Evolutionary conservation across 2,797 vertebrate species (phyloP).

Genomic region (Phrynocephalus vlangalii): DNA sequence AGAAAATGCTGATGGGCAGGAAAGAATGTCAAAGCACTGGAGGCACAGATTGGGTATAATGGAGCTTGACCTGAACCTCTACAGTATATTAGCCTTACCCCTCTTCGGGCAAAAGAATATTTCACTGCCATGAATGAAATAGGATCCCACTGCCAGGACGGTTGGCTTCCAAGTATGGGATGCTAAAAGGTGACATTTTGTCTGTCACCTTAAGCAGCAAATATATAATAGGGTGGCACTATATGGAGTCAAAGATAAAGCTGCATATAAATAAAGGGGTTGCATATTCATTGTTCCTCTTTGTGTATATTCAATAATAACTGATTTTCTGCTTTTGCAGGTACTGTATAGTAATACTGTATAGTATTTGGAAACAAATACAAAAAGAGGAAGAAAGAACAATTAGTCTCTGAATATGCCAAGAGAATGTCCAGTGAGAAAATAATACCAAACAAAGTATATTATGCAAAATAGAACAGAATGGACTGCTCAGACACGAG

Average conservation of each 20-base stretch:
- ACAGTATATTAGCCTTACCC: background rate
- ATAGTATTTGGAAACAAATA: too few relatives aligned
- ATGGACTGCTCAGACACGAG: slow-evolving; percentile 28
- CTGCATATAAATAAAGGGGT: background rate
- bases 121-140: background rate
- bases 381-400: slow-evolving; percentile 30
- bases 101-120: background rate
- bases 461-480: slow-evolving; percentile 33
- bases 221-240: background rate
- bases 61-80: background rate
- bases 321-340: slow-evolving; percentile 4
- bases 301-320: slow-evolving; percentile 14
- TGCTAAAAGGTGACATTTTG: background rate
- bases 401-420: slow-evolving; percentile 46
- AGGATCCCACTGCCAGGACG: background rate
- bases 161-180: background rate
- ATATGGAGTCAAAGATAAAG: background rate
- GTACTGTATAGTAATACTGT: background rate
- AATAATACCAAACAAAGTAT: slow-evolving; percentile 43
- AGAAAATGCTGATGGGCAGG: background rate
- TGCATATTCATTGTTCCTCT: background rate
- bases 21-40: background rate
- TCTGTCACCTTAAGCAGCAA: background rate
- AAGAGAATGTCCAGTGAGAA: slow-evolving; percentile 44
- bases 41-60: background rate